Evolutionary conservation across 1,140 invertebrate genomes (phyloP).

Genomic region (Heliconius eleuchia): DNA sequence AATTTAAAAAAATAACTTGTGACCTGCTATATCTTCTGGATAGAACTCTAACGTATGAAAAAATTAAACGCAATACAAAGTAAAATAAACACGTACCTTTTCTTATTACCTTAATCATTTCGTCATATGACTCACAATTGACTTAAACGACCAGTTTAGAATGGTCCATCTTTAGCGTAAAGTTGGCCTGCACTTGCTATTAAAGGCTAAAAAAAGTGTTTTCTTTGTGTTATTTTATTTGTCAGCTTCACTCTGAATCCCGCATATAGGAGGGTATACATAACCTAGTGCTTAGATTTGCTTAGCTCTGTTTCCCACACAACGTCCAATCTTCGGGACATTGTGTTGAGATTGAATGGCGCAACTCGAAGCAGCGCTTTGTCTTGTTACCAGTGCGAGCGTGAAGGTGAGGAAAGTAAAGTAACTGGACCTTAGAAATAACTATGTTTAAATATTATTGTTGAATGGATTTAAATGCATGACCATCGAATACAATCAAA

Average conservation of each 20-base stretch:
- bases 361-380: not conserved
- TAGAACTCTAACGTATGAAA: not conserved
- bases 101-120: conserved; percentile 8
- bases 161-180: not conserved
- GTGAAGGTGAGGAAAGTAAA: too few relatives aligned
- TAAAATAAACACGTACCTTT: not conserved
- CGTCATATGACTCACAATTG: conserved; percentile 5
- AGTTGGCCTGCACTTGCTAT: too few relatives aligned
- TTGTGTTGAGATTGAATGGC: not conserved
- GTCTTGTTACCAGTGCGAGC: not conserved
- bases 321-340: not conserved
- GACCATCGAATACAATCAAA: too few relatives aligned
- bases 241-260: not conserved
- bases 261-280: not conserved
- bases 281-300: not conserved
- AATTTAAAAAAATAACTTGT: too few relatives aligned
- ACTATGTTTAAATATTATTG: too few relatives aligned
- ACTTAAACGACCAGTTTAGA: conserved; percentile 1
- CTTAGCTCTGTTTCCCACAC: not conserved
- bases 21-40: not conserved
- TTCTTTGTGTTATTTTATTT: not conserved
- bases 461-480: too few relatives aligned
- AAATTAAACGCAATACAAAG: not conserved
- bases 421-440: too few relatives aligned
- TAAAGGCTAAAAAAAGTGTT: too few relatives aligned